Evolutionary conservation across 2,113 vertebrate genomes (phyloP).

Genomic region (Bambusicola thoracicus): DNA sequence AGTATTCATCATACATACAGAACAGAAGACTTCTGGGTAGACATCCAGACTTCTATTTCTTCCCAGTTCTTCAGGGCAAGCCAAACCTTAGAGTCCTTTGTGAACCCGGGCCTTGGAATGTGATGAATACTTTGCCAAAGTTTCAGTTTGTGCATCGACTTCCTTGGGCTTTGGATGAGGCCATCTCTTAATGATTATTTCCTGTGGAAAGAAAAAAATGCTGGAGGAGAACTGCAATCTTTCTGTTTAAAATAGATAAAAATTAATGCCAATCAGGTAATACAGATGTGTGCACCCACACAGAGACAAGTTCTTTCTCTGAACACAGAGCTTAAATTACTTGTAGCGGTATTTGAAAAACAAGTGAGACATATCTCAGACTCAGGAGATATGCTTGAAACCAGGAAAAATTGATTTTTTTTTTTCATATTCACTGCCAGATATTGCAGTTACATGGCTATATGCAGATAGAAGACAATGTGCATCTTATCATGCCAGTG

Average conservation of each 20-base stretch:
- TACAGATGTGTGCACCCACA: neutral
- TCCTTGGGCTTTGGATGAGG: neutral
- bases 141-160: neutral
- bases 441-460: slow-evolving; percentile 51
- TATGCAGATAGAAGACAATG: slow-evolving; percentile 77
- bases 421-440: slow-evolving; percentile 68
- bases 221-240: neutral
- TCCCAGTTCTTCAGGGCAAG: neutral
- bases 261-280: slow-evolving; percentile 1
- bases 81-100: neutral
- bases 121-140: neutral
- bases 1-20: neutral
- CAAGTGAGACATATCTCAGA: slow-evolving; percentile 70
- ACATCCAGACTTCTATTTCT: neutral
- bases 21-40: neutral
- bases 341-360: slow-evolving; percentile 63
- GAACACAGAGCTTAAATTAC: slow-evolving; percentile 41
- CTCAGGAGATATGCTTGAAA: slow-evolving; percentile 69
- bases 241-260: slow-evolving; percentile 32
- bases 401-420: slow-evolving; percentile 64
- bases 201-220: neutral
- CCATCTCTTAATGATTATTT: neutral
- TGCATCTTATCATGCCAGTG: slow-evolving; percentile 59
- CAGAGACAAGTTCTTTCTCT: slow-evolving; percentile 12
- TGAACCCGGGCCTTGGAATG: neutral